Percentiles rank a stretch among this genome's conserved stretches.
These are phyloP conservation scores for Lepidocyrtinus sp. DNA, from an alignment of 2,888 invertebrate genomes.

Conservation along the genomic window DNA sequence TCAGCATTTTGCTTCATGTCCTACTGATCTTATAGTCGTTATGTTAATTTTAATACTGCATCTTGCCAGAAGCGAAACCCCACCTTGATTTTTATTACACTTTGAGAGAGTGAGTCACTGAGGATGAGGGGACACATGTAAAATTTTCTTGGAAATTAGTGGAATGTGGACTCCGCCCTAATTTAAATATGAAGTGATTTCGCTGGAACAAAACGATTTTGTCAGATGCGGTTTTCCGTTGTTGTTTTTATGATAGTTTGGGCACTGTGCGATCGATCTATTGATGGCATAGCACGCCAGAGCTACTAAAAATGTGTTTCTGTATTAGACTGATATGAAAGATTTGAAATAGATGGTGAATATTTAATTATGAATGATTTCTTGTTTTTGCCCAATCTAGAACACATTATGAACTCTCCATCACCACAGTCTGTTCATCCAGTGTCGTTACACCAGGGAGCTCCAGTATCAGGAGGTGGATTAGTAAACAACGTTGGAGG, in stretches of 20 bases:
- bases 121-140: too few relatives aligned
- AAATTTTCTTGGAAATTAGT: too few relatives aligned
- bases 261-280: neutral
- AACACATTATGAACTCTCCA: constrained; percentile 69
- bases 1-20: constrained; percentile 20
- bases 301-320: too few relatives aligned
- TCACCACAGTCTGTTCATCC: constrained; percentile 67
- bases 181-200: constrained; percentile 1
- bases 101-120: neutral
- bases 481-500: constrained; percentile 45
- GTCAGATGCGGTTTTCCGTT: neutral
- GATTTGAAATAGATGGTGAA: neutral
- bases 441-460: constrained; percentile 54
- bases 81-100: neutral
- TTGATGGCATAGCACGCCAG: too few relatives aligned
- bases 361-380: too few relatives aligned
- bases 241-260: neutral
- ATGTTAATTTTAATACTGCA: too few relatives aligned
- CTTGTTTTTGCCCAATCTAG: constrained; percentile 44
- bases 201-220: neutral
- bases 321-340: too few relatives aligned
- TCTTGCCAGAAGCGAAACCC: neutral
- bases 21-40: constrained; percentile 1
- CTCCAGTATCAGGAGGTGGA: constrained; percentile 55
- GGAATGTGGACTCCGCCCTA: neutral